Evolutionary conservation across 2,113 vertebrate species (phyloP).

Genomic region (Cavia porcellus): DNA sequence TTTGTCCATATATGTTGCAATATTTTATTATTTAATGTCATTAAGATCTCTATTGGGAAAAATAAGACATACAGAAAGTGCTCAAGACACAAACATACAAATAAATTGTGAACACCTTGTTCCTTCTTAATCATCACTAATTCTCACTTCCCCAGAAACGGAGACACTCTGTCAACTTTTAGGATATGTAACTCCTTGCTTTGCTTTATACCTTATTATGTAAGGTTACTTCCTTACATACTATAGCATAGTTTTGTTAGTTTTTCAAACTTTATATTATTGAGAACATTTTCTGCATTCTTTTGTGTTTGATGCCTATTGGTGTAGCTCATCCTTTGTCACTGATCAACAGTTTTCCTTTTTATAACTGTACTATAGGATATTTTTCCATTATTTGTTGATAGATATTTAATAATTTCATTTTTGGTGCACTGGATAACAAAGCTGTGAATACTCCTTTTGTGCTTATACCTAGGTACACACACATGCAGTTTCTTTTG

Average conservation of each 20-base stretch:
- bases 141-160: background rate
- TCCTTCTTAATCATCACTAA: background rate
- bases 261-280: background rate
- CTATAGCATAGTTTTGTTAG: background rate
- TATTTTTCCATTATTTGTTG: background rate
- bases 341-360: background rate
- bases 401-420: background rate
- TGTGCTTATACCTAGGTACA: background rate
- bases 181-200: background rate
- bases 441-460: background rate
- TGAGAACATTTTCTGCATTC: background rate
- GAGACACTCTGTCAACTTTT: background rate
- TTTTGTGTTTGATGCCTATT: background rate
- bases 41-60: background rate
- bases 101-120: too few species aligned
- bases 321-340: background rate
- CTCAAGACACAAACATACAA: background rate
- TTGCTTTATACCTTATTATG: background rate
- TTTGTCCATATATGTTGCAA: background rate
- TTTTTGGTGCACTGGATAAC: background rate
- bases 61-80: background rate
- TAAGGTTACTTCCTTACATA: too few species aligned
- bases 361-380: background rate
- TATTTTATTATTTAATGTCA: background rate
- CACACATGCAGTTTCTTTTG: background rate